Conservation (phyloP, 2,888 invertebrate genomes). For the Rhimphoctona megacephalus region DNA sequence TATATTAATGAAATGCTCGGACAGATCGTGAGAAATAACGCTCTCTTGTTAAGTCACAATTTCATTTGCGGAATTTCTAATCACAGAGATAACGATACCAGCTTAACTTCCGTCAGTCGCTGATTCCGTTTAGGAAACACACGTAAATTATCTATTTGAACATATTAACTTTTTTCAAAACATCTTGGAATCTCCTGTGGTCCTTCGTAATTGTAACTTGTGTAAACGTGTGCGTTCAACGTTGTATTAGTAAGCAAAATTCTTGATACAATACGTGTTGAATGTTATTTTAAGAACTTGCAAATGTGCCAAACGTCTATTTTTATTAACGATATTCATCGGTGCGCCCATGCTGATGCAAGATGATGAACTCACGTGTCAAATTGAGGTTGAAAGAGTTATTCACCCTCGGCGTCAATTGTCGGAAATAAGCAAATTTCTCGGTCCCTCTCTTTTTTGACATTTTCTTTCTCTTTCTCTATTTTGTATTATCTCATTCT, state of each 20-base stretch:
- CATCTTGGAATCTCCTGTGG: conserved; percentile 43
- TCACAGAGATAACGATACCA: background rate
- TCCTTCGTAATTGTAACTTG: conserved; percentile 31
- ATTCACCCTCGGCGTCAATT: conserved; percentile 57
- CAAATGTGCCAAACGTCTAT: conserved; percentile 67
- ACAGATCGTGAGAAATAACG: background rate
- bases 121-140: conserved; percentile 39
- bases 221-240: background rate
- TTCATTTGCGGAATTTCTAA: conserved; percentile 7
- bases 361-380: conserved; percentile 55
- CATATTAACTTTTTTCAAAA: conserved; percentile 56
- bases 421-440: conserved; percentile 22
- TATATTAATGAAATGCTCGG: background rate
- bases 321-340: conserved; percentile 69
- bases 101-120: conserved; percentile 17
- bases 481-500: background rate
- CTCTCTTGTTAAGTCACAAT: conserved; percentile 2
- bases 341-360: conserved; percentile 30
- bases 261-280: conserved; percentile 67
- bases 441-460: conserved; percentile 1
- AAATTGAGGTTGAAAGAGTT: conserved; percentile 37
- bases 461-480: conserved; percentile 49
- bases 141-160: conserved; percentile 50
- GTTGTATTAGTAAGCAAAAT: conserved; percentile 43
- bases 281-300: conserved; percentile 67